Conservation (phyloP, 2,888 invertebrate species). For the Xiphydria camelus region DNA sequence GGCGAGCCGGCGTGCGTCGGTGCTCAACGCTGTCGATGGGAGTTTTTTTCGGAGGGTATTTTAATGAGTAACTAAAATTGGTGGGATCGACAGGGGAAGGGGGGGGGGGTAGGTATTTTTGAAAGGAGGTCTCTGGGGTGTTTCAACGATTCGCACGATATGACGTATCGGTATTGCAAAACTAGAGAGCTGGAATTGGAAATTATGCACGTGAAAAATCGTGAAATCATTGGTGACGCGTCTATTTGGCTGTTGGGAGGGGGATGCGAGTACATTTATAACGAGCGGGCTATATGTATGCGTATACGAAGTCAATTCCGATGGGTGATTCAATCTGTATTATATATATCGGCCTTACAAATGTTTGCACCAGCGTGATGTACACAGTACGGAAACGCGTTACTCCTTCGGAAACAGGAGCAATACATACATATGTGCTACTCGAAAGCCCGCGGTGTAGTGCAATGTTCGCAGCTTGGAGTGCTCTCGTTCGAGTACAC, state of each 20-base stretch:
- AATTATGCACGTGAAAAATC: slow-evolving; percentile 29
- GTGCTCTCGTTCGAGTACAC: background rate
- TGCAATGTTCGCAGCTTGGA: background rate
- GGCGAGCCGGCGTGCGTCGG: no score
- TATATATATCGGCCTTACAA: background rate
- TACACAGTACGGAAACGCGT: background rate
- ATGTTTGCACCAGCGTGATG: background rate
- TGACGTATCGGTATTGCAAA: no score
- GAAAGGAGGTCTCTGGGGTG: no score
- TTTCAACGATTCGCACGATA: no score
- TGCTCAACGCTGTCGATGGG: no score
- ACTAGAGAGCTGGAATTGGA: slow-evolving; percentile 28
- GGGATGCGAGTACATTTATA: slow-evolving; percentile 23
- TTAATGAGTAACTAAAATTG: no score
- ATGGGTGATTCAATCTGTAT: no score
- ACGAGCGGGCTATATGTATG: slow-evolving; percentile 8
- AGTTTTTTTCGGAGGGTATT: no score
- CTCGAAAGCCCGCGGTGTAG: background rate
- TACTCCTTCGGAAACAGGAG: background rate
- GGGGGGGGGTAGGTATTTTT: background rate
- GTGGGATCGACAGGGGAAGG: background rate
- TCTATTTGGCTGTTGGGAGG: slow-evolving; percentile 21
- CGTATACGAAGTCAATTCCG: no score
- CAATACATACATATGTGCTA: no score
- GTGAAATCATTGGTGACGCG: slow-evolving; percentile 33